Evolutionary conservation across 2,888 invertebrate species (phyloP), one percentile per base, ranked within the genome.

Genomic region (Acleris literana): DNA sequence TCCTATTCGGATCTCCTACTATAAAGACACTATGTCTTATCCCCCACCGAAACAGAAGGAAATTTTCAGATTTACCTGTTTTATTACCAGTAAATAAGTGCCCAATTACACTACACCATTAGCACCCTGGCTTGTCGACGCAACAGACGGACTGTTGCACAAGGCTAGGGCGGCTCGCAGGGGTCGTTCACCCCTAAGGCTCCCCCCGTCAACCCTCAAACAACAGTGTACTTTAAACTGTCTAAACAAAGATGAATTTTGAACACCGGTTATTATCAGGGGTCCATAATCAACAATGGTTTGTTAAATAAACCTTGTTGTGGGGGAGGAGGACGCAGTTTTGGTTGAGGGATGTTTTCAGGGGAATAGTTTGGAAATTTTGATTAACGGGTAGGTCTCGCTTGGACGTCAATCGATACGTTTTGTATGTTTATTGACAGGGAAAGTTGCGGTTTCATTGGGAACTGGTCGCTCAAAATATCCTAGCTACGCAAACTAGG

Each of bases 121-220:
- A 71, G 64, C 69, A 54, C 67, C 71, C 71, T 77, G 78, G 74
- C 80, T 79, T 79, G 80, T 78, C 79, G 79, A 71, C 74, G 69
- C 74, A 76, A 76, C 76, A 72, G 78, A 72, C 78, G 71, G 74
- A 72, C 77, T 74, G 76, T 82, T 84, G 81, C 83, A 80, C 77
- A 83, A 82, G 71, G 71, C 63, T 69, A 67, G 74, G 72, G 69
- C 62, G 67, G 68, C 68, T 64, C 56, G 78, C 39, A 39, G 74
- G 83, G 87, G 85, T 83, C 85, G 79, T 83, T 86, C 83, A 87
- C 87, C 87, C 83, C 75, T 74, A 53, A 59, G 63, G 65, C 67
- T 56, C 11, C 33, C 33, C 29, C 13, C 64, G 52, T 44, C 7
- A 9, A 5, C 18, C 52, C 52, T 54, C 60, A 54, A 56, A 58